Evolutionary conservation across 2,888 invertebrate species (phyloP), one percentile per base, ranked within the genome.

Genomic region (Melinopterus prodromus): DNA sequence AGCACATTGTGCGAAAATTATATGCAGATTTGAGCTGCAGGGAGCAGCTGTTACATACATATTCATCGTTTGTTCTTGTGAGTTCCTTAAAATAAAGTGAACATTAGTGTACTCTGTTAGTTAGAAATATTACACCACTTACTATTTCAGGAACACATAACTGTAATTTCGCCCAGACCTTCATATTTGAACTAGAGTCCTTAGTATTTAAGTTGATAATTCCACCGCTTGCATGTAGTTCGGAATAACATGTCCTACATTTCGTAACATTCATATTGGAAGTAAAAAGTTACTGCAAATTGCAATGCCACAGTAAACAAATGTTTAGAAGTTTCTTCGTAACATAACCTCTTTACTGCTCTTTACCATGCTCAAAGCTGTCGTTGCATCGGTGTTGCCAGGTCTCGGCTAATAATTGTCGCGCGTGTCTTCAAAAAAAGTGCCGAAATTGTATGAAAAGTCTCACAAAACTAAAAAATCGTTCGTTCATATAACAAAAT

Each of bases 31-130:
- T 76, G 7, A 79, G 38, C 37, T 79, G 79, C 70, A 75, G 75
- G 2, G 79, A 76, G 69, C 79, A 79, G 16, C 76, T 75, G 76
- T 76, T 79, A 16, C 79, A 79, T n/a, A 79, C 76, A 16, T 69
- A 35, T 14, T 38, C 16, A 6, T 76, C 71, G 6, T 79, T 71
- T 37, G 26, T 26, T 35, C 71, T n/a, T 16, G 16, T 37, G 71
- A 79, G 6, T 70, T 79, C 79, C 79, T 79, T n/a, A 76, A 76
- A 79, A 15, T 16, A 78, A 9, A 35, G 16, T 77, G 38, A 70
- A 7, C n/a, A 2, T 16, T 7, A n/a, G 71, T 37, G 0, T 15
- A 16, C 4, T 74, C 26, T 7, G 4, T 26, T 16, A 6, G 26
- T 9, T 16, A 6, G 9, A 15, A 35, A 16, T 2, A 9, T 69